Conservation (phyloP, 2,797 vertebrate genomes). For the Nyctalus aviator region DNA sequence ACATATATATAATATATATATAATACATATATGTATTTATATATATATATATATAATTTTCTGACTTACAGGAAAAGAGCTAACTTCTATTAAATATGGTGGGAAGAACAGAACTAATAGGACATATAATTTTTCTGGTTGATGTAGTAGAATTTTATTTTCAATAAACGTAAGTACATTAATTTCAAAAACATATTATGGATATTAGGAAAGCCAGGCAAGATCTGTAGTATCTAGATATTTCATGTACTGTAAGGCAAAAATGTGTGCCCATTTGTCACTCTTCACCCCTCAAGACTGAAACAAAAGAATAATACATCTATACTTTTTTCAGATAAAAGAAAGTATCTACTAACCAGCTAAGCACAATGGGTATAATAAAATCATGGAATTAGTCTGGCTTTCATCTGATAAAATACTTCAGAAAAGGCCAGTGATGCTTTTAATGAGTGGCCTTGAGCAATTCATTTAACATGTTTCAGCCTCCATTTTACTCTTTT, state of each 20-base stretch:
- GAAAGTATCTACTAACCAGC: conserved; percentile 52
- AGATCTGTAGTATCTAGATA: background rate
- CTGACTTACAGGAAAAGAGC: background rate
- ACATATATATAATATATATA: background rate
- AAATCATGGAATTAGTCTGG: conserved; percentile 71
- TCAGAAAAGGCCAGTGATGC: conserved; percentile 70
- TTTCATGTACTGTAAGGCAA: background rate
- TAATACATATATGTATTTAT: background rate
- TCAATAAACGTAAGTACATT: background rate
- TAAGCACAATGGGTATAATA: conserved; percentile 67
- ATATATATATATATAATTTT: background rate
- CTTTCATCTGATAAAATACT: conserved; percentile 76
- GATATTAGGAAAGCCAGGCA: background rate
- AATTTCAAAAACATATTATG: conserved; percentile 21
- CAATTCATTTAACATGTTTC: conserved; percentile 78
- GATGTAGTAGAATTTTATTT: conserved; percentile 22
- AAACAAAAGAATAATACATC: conserved; percentile 38
- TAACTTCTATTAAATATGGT: background rate
- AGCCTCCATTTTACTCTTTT: conserved; percentile 71
- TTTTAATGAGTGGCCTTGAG: conserved; percentile 80
- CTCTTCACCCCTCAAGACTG: background rate
- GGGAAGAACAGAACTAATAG: background rate
- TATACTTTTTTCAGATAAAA: conserved; percentile 51
- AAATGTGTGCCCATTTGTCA: background rate
- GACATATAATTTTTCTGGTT: background rate